Evolutionary conservation across 2,888 invertebrate genomes (phyloP).

Genomic region (Drosophila algonquin): DNA sequence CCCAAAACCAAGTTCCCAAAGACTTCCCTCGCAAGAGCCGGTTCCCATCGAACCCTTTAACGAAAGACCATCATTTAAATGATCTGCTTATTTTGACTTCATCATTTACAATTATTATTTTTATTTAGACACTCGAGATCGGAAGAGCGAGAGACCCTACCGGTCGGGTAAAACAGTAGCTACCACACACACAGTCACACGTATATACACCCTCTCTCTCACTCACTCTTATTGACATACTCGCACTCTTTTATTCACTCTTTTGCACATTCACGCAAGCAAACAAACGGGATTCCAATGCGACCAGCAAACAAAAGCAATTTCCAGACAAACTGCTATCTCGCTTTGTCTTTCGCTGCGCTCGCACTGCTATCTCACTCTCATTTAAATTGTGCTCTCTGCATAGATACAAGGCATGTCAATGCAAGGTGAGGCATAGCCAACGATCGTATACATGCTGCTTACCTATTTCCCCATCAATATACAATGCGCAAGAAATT

Average conservation of each 20-base stretch:
- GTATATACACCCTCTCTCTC: conserved; percentile 6
- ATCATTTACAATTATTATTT: conserved; percentile 80
- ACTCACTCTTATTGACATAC: background rate
- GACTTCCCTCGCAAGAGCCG: background rate
- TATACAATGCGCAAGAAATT: too few relatives aligned
- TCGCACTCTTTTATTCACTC: background rate
- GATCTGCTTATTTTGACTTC: conserved; percentile 79
- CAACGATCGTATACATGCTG: background rate
- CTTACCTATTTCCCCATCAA: background rate
- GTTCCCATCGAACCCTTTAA: background rate
- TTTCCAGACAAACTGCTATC: background rate
- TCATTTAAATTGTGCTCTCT: background rate
- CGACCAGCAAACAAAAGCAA: conserved; percentile 1
- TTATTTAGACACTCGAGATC: conserved; percentile 76
- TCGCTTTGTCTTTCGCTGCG: background rate
- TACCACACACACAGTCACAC: conserved; percentile 11
- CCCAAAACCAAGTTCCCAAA: background rate
- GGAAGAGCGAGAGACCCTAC: conserved; percentile 1
- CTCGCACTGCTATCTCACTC: background rate
- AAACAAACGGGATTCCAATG: conserved; percentile 32
- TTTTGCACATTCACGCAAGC: conserved; percentile 14
- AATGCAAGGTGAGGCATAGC: background rate
- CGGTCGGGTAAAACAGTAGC: conserved; percentile 70
- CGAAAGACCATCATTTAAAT: conserved; percentile 51
- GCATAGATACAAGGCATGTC: background rate